Percentiles rank a stretch among this genome's conserved stretches.
These are phyloP conservation scores for Matsumyia berberina DNA, from an alignment of 2,888 invertebrate genomes.

Conservation along the genomic window DNA sequence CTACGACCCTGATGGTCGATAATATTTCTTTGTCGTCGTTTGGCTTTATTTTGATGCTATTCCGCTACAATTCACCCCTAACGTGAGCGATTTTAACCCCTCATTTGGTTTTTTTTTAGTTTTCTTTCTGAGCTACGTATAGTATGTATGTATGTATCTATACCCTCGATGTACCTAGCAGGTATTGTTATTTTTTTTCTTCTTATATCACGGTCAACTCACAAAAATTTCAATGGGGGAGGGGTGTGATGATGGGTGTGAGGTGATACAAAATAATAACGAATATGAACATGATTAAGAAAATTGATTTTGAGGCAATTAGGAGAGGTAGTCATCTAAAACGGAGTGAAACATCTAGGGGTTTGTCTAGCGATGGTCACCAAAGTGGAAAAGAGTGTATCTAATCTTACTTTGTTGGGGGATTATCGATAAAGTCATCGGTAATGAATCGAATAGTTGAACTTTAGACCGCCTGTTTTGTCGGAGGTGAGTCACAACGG, in stretches of 20 bases:
- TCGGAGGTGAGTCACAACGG: no score
- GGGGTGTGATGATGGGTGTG: conserved; percentile 14
- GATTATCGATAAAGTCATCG: no score
- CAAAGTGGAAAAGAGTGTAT: no score
- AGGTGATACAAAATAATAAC: conserved; percentile 3
- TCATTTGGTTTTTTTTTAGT: conserved; percentile 25
- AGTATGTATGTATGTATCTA: conserved; percentile 17
- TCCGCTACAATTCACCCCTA: conserved; percentile 57
- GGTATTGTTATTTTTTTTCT: conserved; percentile 11
- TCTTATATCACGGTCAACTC: conserved; percentile 54
- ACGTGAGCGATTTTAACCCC: conserved; percentile 25
- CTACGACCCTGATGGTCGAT: conserved; percentile 68
- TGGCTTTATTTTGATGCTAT: conserved; percentile 65
- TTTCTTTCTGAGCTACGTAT: conserved; percentile 18
- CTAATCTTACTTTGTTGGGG: no score
- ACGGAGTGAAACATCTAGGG: no score
- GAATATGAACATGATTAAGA: conserved; percentile 46
- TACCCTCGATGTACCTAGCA: conserved; percentile 39
- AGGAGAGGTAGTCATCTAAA: conserved; percentile 19
- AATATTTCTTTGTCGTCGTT: conserved; percentile 46
- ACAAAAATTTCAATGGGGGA: conserved; percentile 29
- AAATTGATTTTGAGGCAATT: conserved; percentile 58
- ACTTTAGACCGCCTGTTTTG: no score
- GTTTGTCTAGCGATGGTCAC: no score
- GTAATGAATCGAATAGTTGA: no score